These are phyloP conservation scores for Euzetes globulus DNA, from an alignment of 2,888 invertebrate genomes.

Conservation along the genomic window DNA sequence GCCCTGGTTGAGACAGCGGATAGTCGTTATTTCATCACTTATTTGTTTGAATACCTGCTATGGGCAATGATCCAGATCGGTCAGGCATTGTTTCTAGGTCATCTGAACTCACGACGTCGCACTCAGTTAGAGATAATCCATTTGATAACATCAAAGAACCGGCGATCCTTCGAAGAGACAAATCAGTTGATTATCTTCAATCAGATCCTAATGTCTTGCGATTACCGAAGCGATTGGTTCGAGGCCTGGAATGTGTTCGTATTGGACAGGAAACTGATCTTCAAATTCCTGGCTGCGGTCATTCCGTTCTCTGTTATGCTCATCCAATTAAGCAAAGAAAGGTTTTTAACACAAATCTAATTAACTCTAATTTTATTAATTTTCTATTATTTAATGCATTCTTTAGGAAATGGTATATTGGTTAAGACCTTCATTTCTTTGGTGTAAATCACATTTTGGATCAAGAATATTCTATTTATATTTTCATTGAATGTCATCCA, in stretches of 20 bases:
- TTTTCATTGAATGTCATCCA: too few species aligned
- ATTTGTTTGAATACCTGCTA: neutral
- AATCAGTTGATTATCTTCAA: constrained; percentile 10
- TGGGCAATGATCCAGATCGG: neutral
- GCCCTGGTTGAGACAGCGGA: neutral
- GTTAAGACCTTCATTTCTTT: neutral
- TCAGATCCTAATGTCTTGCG: neutral
- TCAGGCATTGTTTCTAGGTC: neutral
- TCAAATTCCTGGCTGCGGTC: constrained; percentile 1
- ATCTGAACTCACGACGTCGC: neutral
- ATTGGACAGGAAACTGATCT: constrained; percentile 7
- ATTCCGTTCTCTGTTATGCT: constrained; percentile 11
- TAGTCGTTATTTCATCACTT: neutral
- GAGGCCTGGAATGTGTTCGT: constrained; percentile 6
- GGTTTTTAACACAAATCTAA: neutral
- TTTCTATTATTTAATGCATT: neutral
- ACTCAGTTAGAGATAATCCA: neutral
- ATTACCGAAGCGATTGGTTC: neutral
- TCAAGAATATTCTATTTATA: too few species aligned
- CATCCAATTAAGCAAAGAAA: constrained; percentile 15
- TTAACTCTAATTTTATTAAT: too few species aligned
- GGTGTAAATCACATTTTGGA: too few species aligned
- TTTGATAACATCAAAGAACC: neutral
- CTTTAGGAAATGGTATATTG: neutral
- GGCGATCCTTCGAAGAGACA: neutral